These are phyloP conservation scores for Ctenochaetus hawaiiensis DNA, from an alignment of 2,797 vertebrate species.

Conservation along the genomic window DNA sequence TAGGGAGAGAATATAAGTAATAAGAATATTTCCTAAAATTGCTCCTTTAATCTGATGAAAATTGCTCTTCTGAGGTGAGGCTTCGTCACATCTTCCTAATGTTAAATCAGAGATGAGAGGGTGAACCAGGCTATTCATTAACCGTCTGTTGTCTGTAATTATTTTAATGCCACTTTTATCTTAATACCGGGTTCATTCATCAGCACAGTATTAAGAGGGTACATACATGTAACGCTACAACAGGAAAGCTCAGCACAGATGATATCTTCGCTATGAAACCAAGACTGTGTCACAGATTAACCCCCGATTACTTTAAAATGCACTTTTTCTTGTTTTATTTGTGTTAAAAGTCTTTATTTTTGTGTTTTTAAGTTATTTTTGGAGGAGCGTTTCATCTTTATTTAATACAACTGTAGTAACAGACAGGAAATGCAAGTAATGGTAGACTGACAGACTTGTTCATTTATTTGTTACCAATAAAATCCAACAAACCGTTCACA, in stretches of 20 bases:
- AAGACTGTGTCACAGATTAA: neutral
- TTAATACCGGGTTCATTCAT: neutral
- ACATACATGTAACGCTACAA: neutral
- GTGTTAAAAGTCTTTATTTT: no score
- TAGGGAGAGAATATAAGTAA: neutral
- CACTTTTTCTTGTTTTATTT: neutral
- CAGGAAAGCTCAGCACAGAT: neutral
- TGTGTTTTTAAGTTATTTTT: no score
- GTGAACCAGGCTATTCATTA: constrained; percentile 26
- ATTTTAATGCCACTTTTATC: constrained; percentile 30
- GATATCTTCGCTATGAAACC: neutral
- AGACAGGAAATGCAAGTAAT: no score
- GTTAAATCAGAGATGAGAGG: constrained; percentile 6
- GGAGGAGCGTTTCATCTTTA: no score
- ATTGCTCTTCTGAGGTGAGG: neutral
- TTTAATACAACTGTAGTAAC: no score
- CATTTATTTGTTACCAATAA: neutral
- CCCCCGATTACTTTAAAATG: no score
- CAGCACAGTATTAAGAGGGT: neutral
- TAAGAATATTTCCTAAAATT: neutral
- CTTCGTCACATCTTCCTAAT: neutral
- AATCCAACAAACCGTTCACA: neutral
- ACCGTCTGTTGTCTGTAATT: constrained; percentile 13
- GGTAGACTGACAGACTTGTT: neutral
- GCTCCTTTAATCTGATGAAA: neutral